Percentiles rank a stretch among this genome's conserved stretches.
Conservation (phyloP, 2,797 vertebrate genomes). For the Enteromius anoplus region DNA sequence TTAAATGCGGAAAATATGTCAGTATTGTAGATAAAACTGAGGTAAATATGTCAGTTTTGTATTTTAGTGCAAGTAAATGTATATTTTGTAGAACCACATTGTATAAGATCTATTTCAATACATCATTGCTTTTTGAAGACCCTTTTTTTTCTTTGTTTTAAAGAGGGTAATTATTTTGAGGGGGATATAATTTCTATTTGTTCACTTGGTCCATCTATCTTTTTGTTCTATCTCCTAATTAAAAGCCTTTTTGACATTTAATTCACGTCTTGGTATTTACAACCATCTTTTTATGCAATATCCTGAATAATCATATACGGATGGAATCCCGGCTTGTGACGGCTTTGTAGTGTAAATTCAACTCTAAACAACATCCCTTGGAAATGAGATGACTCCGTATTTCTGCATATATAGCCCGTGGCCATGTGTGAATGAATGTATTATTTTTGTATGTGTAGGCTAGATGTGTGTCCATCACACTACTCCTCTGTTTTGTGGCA, state of each 20-base stretch:
- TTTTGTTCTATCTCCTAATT: not conserved
- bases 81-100: too few species aligned
- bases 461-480: not conserved
- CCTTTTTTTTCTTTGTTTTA: too few species aligned
- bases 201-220: not conserved
- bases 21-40: too few species aligned
- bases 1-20: too few species aligned
- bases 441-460: slow-evolving; percentile 9
- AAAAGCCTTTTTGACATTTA: not conserved
- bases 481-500: not conserved
- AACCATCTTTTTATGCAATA: not conserved
- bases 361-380: not conserved
- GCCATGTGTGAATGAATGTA: slow-evolving; percentile 1
- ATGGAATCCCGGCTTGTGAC: not conserved
- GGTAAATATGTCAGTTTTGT: too few species aligned
- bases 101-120: too few species aligned
- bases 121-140: too few species aligned
- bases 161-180: not conserved
- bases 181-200: not conserved
- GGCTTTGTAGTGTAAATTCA: not conserved
- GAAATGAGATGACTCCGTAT: not conserved
- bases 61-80: not conserved
- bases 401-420: not conserved
- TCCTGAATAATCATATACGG: not conserved
- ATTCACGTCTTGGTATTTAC: not conserved